Conservation (phyloP, 2,888 invertebrate genomes). For the Deroplatys truncata region DNA sequence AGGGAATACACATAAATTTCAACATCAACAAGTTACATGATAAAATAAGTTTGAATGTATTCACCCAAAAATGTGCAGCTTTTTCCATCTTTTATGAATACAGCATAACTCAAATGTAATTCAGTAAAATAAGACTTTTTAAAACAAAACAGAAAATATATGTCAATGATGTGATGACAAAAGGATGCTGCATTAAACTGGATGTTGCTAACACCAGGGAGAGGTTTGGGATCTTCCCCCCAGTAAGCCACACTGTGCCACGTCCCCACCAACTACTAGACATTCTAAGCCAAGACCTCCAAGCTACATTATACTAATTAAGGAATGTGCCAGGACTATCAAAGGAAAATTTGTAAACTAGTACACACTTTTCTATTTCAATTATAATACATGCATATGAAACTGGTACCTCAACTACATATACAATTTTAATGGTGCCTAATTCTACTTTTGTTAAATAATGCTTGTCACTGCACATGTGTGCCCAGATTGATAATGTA, state of each 20-base stretch:
- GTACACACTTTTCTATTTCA: background rate
- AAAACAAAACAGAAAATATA: background rate
- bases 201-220: background rate
- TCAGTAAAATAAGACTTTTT: background rate
- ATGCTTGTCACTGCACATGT: too few relatives aligned
- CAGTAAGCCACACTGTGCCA: conserved; percentile 22
- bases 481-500: too few relatives aligned
- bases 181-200: background rate
- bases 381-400: background rate
- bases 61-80: background rate
- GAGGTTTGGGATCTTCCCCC: conserved; percentile 4
- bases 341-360: background rate
- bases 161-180: background rate
- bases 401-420: background rate
- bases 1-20: background rate
- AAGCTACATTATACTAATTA: conserved; percentile 5
- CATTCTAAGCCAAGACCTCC: background rate
- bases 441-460: background rate
- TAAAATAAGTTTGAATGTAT: background rate
- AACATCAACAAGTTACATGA: background rate
- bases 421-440: background rate
- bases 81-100: background rate
- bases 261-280: background rate
- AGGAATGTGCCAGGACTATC: conserved; percentile 1
- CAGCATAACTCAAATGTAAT: background rate